A percentile compares a stretch with the other conserved stretches of the same genome.
phyloP scores from a whole-genome alignment of 2,888 invertebrate genomes.

The Nasonovia ribisnigri region DNA sequence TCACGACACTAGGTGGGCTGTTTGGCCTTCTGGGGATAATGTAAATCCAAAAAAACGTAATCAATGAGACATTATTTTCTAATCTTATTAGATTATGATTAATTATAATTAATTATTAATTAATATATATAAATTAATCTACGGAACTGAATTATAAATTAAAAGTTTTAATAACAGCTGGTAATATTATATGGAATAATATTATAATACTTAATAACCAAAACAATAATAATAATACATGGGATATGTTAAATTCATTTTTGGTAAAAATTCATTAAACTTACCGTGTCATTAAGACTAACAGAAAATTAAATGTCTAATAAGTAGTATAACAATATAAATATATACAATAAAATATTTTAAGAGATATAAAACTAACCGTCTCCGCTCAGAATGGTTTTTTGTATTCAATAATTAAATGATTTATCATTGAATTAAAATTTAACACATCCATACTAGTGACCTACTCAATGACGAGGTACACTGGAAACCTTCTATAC shows the following conservation, averaged over 20 bases:
- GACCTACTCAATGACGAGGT: not conserved
- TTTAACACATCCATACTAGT: not conserved
- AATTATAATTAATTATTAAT: too few relatives aligned
- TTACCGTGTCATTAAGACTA: not conserved
- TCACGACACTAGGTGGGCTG: slow-evolving; percentile 47
- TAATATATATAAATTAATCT: too few relatives aligned
- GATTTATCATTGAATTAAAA: not conserved
- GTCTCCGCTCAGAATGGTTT: not conserved
- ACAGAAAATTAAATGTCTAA: not conserved
- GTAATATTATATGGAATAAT: not conserved
- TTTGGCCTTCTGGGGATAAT: not conserved
- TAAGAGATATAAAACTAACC: not conserved
- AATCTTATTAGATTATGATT: too few relatives aligned
- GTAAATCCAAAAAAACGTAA: slow-evolving; percentile 21
- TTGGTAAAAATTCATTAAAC: not conserved
- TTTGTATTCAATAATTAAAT: not conserved
- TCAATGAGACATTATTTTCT: too few relatives aligned
- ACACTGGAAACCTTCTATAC: not conserved
- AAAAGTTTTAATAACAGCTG: not conserved
- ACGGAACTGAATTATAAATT: too few relatives aligned
- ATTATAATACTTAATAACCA: not conserved
- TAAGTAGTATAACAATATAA: not conserved
- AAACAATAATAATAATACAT: not conserved
- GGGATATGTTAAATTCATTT: not conserved
- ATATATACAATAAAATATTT: not conserved